A percentile compares a stretch with the other conserved stretches of the same genome.
Evolutionary conservation across 2,888 invertebrate species (phyloP).

Genomic region (Nymphalis polychloros): DNA sequence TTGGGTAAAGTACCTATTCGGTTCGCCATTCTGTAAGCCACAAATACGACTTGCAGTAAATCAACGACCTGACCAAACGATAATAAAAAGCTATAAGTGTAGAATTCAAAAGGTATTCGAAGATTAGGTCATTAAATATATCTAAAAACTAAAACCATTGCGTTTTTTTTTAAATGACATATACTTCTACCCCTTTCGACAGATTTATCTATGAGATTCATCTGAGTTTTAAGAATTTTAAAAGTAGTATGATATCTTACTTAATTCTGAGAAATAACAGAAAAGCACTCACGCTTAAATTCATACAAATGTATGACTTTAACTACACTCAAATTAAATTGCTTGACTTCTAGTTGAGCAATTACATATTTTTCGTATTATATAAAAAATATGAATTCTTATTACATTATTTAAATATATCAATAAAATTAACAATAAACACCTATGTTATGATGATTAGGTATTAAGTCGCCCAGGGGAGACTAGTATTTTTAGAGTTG

Average conservation of each 20-base stretch:
- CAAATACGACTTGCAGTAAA: constrained; percentile 63
- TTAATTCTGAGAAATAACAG: constrained; percentile 58
- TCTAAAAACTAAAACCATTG: background rate
- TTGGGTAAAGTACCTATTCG: constrained; percentile 53
- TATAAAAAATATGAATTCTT: no score
- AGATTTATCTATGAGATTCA: constrained; percentile 67
- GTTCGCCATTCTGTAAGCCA: constrained; percentile 50
- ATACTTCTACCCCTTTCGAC: constrained; percentile 7
- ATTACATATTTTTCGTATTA: no score
- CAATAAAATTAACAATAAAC: background rate
- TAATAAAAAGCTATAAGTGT: constrained; percentile 60
- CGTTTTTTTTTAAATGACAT: background rate
- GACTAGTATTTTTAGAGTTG: constrained; percentile 10
- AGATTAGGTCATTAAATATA: background rate
- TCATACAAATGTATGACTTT: constrained; percentile 20
- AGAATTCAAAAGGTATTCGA: constrained; percentile 52
- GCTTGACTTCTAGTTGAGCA: no score
- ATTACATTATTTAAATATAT: background rate
- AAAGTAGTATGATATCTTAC: constrained; percentile 61
- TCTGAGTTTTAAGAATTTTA: constrained; percentile 72
- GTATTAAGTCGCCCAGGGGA: background rate
- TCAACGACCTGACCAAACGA: constrained; percentile 45
- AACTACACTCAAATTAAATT: no score
- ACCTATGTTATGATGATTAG: background rate
- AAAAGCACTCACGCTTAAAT: constrained; percentile 29